Evolutionary conservation across 2,797 vertebrate genomes (phyloP).

Genomic region (Vespertilio murinus): DNA sequence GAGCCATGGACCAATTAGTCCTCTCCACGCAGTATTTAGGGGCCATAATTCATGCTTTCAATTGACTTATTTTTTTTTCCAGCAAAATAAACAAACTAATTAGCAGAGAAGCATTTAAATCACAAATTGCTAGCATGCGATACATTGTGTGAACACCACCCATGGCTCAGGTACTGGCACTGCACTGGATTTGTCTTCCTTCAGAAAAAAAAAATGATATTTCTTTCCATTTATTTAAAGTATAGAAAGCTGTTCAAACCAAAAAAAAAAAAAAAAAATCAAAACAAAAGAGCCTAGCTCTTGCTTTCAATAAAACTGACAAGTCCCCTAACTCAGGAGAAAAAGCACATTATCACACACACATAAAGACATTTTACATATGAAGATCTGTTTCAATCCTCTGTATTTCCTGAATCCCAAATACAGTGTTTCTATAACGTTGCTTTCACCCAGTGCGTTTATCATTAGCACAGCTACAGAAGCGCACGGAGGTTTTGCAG

Average conservation of each 20-base stretch:
- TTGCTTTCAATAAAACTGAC: not conserved
- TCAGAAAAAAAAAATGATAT: not conserved
- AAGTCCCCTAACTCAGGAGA: not conserved
- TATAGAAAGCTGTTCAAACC: not conserved
- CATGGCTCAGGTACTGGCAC: not conserved
- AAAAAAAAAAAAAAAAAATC: not conserved
- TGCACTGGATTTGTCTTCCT: not conserved
- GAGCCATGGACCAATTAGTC: not conserved
- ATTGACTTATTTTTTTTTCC: not conserved
- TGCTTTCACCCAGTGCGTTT: not conserved
- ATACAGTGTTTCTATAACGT: not conserved
- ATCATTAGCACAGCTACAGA: not conserved
- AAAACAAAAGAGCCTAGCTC: not conserved
- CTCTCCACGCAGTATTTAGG: not conserved
- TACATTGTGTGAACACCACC: not conserved
- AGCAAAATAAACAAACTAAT: constrained; percentile 14
- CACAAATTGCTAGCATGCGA: not conserved
- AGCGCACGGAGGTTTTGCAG: constrained; percentile 2
- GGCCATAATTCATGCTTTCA: not conserved
- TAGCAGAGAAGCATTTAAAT: not conserved
- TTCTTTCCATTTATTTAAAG: constrained; percentile 5
- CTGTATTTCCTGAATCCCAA: not conserved
- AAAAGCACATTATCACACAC: not conserved
- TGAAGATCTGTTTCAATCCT: not conserved
- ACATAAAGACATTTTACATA: not conserved